Conservation (phyloP, 2,888 invertebrate species). For the Trichacis sp. region DNA sequence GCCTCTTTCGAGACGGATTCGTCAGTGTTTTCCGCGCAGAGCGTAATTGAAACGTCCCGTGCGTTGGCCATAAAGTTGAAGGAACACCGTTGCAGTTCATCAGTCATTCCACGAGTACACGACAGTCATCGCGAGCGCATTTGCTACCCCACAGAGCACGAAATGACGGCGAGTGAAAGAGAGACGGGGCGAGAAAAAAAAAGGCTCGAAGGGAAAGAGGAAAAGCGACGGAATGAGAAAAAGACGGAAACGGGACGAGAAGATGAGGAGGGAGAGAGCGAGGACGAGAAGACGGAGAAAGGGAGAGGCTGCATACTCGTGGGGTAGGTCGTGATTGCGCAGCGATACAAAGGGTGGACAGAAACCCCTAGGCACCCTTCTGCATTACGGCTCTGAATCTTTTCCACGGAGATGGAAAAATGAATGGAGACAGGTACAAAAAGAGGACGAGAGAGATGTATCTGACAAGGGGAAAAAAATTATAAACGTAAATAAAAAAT, state of each 20-base stretch:
- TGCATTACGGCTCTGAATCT: constrained; percentile 33
- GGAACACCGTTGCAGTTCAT: constrained; percentile 66
- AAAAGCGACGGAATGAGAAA: constrained; percentile 8
- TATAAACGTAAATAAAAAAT: constrained; percentile 41
- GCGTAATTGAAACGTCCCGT: constrained; percentile 49
- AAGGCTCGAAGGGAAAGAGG: constrained; percentile 16
- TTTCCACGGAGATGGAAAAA: constrained; percentile 28
- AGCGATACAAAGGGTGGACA: constrained; percentile 68
- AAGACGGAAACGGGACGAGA: not conserved
- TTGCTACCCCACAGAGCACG: constrained; percentile 60
- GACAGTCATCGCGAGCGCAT: constrained; percentile 59
- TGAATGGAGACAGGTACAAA: constrained; percentile 29
- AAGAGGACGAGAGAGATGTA: not conserved
- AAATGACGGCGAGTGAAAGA: constrained; percentile 60
- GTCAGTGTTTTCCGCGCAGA: constrained; percentile 12
- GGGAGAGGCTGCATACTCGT: constrained; percentile 47
- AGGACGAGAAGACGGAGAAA: constrained; percentile 7
- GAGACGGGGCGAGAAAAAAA: constrained; percentile 17
- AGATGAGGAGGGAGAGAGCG: constrained; percentile 10
- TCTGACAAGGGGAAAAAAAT: constrained; percentile 23
- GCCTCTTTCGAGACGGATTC: constrained; percentile 1
- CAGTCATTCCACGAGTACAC: constrained; percentile 64
- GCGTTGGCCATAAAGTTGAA: constrained; percentile 57
- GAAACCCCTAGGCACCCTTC: constrained; percentile 46
- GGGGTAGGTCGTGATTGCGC: constrained; percentile 69